Evolutionary conservation across 2,888 invertebrate genomes (phyloP), one percentile per base, ranked within the genome.

Genomic region (Eulithis testata): DNA sequence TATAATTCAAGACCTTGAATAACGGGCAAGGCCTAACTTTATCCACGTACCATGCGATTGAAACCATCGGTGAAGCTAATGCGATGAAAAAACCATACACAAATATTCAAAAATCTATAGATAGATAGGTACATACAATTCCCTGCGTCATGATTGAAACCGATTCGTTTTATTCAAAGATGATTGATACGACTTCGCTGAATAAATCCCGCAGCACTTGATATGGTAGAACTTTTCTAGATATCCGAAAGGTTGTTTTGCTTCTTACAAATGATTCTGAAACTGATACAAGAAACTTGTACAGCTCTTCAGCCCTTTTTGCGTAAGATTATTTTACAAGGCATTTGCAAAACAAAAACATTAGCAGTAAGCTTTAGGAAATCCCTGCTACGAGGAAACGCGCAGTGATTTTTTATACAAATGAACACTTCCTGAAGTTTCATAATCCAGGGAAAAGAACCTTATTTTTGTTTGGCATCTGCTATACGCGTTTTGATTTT

Each of bases 311-410:
- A 45, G 31, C 45, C 56, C 36, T 56, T 56, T 56, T 31, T 45
- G 12, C n/a, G 31, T 45, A 56, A 47, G 56, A 56, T 56, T 36
- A 8, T 47, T 36, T 56, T 55, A 44, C 55, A 2, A 27, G 11
- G 44, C 27, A 8, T 55, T 55, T 55, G 45, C 45, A 8, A 45
- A 31, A 45, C 44, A 56, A 45, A 31, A 51, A 36, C 51, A 36
- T 51, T 49, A 21, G 47, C 21, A 47, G 47, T 49, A 21, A 49
- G 49, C 21, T 14, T 47, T 12, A 12, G 14, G 11, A 21, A 21
- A 49, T 14, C 49, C 4, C 49, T 9, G 49, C 49, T 49, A 49
- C 21, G 49, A 21, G 21, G 21, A 49, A 49, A 49, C 14, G 49
- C 21, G 49, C 14, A 3, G 47, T 21, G 49, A 49, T 49, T 49